Percentiles rank a stretch among this genome's conserved stretches.
phyloP scores from a whole-genome alignment of 2,888 invertebrate species.

The Panorpa germanica region DNA sequence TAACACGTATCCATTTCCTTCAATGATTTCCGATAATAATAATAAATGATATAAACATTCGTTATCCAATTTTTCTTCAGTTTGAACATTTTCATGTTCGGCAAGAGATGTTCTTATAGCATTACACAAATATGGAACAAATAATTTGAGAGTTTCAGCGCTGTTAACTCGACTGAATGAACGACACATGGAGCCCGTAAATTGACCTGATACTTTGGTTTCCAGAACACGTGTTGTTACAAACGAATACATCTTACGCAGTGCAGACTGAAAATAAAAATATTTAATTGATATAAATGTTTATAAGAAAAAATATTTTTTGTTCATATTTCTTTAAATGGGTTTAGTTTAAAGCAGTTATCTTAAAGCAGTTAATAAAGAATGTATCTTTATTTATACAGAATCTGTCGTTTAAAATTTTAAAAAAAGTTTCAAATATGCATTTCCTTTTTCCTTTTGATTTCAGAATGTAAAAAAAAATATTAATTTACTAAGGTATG shows the following conservation, averaged over 20 bases:
- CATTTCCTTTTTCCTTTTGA: no score
- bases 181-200: conserved; percentile 53
- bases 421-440: no score
- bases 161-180: conserved; percentile 46
- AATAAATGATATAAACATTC: conserved; percentile 61
- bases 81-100: conserved; percentile 43
- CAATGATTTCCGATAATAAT: conserved; percentile 49
- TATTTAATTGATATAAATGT: conserved; percentile 7
- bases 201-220: conserved; percentile 63
- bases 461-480: no score
- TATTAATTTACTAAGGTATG: no score
- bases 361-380: no score
- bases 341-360: no score
- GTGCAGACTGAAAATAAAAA: conserved; percentile 29
- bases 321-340: no score
- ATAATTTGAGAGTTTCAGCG: conserved; percentile 44
- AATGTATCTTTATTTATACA: no score
- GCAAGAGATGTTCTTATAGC: conserved; percentile 37
- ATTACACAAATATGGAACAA: conserved; percentile 53
- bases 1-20: conserved; percentile 42
- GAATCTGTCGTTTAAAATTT: no score
- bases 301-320: conserved; percentile 9
- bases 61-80: conserved; percentile 60
- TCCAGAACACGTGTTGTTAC: conserved; percentile 61
- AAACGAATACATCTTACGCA: conserved; percentile 58